Evolutionary conservation across 2,797 vertebrate genomes (phyloP), one percentile per base, ranked within the genome.

Genomic region (Fistularia tabacaria): DNA sequence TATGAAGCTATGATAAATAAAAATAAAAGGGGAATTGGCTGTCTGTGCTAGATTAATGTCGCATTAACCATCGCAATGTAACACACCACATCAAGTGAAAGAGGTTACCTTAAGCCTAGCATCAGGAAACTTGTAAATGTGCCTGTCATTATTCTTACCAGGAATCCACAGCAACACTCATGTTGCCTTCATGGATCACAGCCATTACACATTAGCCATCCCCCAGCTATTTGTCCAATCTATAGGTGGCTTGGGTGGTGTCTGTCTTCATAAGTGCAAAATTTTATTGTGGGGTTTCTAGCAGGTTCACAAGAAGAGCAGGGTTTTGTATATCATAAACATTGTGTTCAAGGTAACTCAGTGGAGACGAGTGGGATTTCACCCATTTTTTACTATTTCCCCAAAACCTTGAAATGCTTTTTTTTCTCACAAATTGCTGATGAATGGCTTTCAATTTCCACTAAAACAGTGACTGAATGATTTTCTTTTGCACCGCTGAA

Each of bases 91-190:
- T 89, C 75, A 87, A 90, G 80, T 80, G 73, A 86, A 87, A 85
- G 76, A 79, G 83, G 88, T 90, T 83, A 87, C 88, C 84, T 89
- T 69, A 48, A 65, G 81, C 71, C 73, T 76, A 88, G 85, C 79
- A 85, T 81, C 75, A 71, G 76, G 80, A 85, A 88, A 85, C 76
- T 75, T 83, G 73, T 75, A 84, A 84, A 89, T 75, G 73, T 38
- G 66, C 57, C 71, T 51, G 66, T 72, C 71, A 80, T 87, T 86
- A 79, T 84, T 88, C 80, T 89, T 80, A 55, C 64, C 44, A 37
- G 53, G 68, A 64, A 53, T 72, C 39, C 59, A 69, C 38, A 6
- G 59, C 61, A 51, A 43, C 57, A 53, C 72, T 77, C 66, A 67
- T 69, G 76, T 74, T 73, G 66, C 74, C 80, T 87, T 84, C 74